Evolutionary conservation across 2,113 vertebrate species (phyloP), one percentile per base, ranked within the genome.

Genomic region (Accipiter virgatus): DNA sequence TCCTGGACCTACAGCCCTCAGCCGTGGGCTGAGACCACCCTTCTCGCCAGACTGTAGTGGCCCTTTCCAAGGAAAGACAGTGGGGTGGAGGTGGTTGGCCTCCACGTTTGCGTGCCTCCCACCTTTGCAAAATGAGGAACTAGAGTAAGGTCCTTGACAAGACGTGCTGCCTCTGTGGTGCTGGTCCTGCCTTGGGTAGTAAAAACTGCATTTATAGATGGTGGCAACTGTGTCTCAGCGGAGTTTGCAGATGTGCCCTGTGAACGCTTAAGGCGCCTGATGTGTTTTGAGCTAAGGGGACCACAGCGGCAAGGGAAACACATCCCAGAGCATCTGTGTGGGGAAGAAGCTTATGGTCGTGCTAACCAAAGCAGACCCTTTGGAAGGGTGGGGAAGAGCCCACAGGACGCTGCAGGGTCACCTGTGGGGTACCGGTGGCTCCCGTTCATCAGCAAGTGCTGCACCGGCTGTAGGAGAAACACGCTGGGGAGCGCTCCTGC

Each of bases 391-490:
- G 50, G 43, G 7, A 58, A 31, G 0, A 3, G 62, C 42, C 62
- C 0, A 1, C 1, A 10, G 56, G 62, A 55, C 67, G 26, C 73
- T 88, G 36, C 27, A 77, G 47, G 13, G 25, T 73, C 43, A 48
- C 20, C 0, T 0, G 1, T 67, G 53, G 10, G 10, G 6, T 40
- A 22, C 23, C 2, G 3, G 42, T 67, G 42, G 19, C 42, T 81
- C 19, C n/a, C 1, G 1, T 19, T 43, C 1, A 0, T 26, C 13
- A 9, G 14, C 7, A 2, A n/a, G 20, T 6, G 3, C 47, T 42
- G 23, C 6, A 3, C 34, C 4, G 12, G 10, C 56, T 52, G 45
- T 11, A 18, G 52, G 34, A 82, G 55, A 12, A 70, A 11, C 1
- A 10, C 3, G 2, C 42, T 21, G 66, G 21, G 21, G 32, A 17